Percentiles rank a stretch among this genome's conserved stretches.
Conservation (phyloP, 2,888 invertebrate genomes). For the Rosalia funebris region DNA sequence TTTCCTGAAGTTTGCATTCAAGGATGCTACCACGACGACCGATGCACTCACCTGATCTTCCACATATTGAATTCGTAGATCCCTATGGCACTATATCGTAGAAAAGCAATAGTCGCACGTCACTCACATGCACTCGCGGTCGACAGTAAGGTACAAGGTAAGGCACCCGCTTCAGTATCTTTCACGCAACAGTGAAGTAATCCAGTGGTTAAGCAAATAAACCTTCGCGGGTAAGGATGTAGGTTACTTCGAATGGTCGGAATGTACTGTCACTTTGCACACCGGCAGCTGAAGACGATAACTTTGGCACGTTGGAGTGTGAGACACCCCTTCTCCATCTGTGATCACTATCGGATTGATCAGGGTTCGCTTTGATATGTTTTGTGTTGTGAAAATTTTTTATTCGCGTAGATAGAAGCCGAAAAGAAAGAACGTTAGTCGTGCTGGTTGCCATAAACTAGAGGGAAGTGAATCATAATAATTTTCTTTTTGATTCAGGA, state of each 20-base stretch:
- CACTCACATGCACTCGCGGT: slow-evolving; percentile 20
- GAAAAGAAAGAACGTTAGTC: too few relatives aligned
- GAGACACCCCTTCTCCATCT: slow-evolving; percentile 8
- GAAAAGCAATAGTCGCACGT: slow-evolving; percentile 4
- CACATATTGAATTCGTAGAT: slow-evolving; percentile 8
- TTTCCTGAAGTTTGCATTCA: neutral
- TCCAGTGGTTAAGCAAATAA: slow-evolving; percentile 7
- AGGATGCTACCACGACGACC: neutral
- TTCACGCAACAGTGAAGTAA: slow-evolving; percentile 8
- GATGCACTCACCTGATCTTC: slow-evolving; percentile 12
- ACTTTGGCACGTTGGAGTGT: slow-evolving; percentile 10
- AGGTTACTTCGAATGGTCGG: slow-evolving; percentile 6
- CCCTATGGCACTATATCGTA: slow-evolving; percentile 20
- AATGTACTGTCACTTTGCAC: slow-evolving; percentile 10
- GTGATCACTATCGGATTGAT: slow-evolving; percentile 8
- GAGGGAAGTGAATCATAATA: too few relatives aligned
- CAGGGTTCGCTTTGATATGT: too few relatives aligned
- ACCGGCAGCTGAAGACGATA: slow-evolving; percentile 13
- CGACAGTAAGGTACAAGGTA: slow-evolving; percentile 15
- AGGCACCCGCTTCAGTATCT: slow-evolving; percentile 2
- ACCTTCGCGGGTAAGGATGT: neutral
- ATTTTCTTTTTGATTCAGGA: too few relatives aligned
- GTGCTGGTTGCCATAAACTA: too few relatives aligned
- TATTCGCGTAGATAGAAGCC: too few relatives aligned
- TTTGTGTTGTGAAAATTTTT: too few relatives aligned